Evolutionary conservation across 2,113 vertebrate species (phyloP).

Genomic region (Saccopteryx bilineata): DNA sequence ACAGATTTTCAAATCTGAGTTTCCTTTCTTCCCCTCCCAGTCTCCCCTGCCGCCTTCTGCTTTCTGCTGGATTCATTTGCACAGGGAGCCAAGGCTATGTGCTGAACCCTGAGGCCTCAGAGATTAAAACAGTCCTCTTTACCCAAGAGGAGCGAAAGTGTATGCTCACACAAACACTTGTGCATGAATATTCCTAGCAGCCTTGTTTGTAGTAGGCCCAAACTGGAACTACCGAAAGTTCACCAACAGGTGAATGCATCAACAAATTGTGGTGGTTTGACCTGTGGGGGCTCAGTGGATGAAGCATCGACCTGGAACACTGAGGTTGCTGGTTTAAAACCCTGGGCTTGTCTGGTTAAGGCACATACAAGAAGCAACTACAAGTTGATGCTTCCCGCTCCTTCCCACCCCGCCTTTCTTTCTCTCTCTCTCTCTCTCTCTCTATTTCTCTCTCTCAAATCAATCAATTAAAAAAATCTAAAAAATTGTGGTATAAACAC

Average conservation of each 20-base stretch:
- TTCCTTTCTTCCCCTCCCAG: neutral
- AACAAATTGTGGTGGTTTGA: too few species aligned
- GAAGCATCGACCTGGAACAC: too few species aligned
- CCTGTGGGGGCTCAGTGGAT: too few species aligned
- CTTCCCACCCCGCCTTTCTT: too few species aligned
- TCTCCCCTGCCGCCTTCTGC: neutral
- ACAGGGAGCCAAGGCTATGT: neutral
- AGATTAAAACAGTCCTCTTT: neutral
- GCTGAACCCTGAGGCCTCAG: neutral
- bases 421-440: too few species aligned
- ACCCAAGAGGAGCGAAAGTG: neutral
- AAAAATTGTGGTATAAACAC: too few species aligned
- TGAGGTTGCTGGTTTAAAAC: too few species aligned
- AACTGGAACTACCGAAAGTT: neutral
- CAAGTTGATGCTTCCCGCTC: too few species aligned
- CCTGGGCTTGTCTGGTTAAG: too few species aligned
- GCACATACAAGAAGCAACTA: too few species aligned
- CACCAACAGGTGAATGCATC: neutral
- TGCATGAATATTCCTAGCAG: neutral
- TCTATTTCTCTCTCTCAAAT: too few species aligned
- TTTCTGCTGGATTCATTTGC: neutral
- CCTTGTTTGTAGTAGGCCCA: neutral
- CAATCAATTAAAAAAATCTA: too few species aligned
- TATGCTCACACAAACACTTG: neutral
- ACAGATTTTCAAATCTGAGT: neutral